phyloP scores from a whole-genome alignment of 2,888 invertebrate species.

The Patella caerulea region DNA sequence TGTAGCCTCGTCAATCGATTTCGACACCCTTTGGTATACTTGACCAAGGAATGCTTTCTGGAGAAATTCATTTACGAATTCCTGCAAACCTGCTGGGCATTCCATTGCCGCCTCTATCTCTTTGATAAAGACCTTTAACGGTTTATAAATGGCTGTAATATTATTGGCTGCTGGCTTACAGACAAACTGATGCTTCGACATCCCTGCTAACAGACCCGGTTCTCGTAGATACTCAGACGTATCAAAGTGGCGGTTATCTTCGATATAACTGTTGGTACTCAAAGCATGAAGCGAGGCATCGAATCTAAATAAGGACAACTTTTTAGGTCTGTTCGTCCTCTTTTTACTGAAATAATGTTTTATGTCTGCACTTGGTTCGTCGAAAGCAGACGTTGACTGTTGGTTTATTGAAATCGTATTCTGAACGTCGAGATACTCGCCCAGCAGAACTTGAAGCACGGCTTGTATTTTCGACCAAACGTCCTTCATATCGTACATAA shows the following conservation, averaged over 20 bases:
- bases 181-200: constrained; percentile 78
- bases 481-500: constrained; percentile 81
- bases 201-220: constrained; percentile 36
- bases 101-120: constrained; percentile 83
- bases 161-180: constrained; percentile 77
- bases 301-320: constrained; percentile 79
- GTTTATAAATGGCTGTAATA: constrained; percentile 81
- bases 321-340: constrained; percentile 69
- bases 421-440: constrained; percentile 89
- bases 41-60: constrained; percentile 86
- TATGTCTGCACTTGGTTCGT: constrained; percentile 71
- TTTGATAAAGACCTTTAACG: constrained; percentile 85
- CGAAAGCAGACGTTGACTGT: constrained; percentile 73
- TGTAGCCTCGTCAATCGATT: constrained; percentile 81
- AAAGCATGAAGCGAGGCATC: constrained; percentile 79
- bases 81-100: constrained; percentile 78
- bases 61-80: constrained; percentile 89
- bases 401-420: constrained; percentile 80
- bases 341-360: constrained; percentile 73
- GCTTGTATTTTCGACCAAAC: constrained; percentile 93
- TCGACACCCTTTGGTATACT: constrained; percentile 78
- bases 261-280: constrained; percentile 74
- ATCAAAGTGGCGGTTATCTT: constrained; percentile 74
- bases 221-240: constrained; percentile 70
- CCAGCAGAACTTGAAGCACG: constrained; percentile 85